Percentiles rank a stretch among this genome's conserved stretches.
These are phyloP conservation scores for Siderastrea siderea DNA, from an alignment of 92 coral and sea anemone genomes.

Conservation along the genomic window DNA sequence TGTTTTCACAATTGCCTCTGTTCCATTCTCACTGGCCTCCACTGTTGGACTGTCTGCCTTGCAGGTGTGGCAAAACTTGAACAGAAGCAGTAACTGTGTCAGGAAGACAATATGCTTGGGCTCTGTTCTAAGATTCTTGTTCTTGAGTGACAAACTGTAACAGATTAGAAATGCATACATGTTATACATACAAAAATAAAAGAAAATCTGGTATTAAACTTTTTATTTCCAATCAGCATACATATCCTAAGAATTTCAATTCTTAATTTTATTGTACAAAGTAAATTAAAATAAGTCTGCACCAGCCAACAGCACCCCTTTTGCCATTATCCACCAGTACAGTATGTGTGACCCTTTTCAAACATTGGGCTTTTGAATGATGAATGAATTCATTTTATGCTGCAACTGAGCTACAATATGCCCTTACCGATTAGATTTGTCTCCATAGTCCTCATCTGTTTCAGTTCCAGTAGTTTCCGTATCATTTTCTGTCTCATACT, in stretches of 20 bases:
- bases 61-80: constrained; percentile 53
- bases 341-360: too few species aligned
- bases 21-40: constrained; percentile 48
- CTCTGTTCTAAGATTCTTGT: constrained; percentile 44
- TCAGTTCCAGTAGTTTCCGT: neutral
- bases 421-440: neutral
- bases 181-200: neutral
- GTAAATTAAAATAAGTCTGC: too few species aligned
- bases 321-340: too few species aligned
- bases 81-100: constrained; percentile 44
- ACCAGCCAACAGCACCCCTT: too few species aligned
- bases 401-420: neutral
- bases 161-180: neutral
- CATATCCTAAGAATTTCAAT: too few species aligned
- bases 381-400: neutral
- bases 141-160: constrained; percentile 6
- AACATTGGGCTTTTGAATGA: too few species aligned
- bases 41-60: constrained; percentile 39
- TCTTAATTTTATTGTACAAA: too few species aligned
- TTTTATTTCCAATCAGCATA: neutral
- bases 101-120: constrained; percentile 53
- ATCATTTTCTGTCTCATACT: neutral
- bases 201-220: neutral
- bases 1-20: constrained; percentile 29
- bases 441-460: neutral